Evolutionary conservation across 2,888 invertebrate species (phyloP), one percentile per base, ranked within the genome.

Genomic region (Drosophila yooni): DNA sequence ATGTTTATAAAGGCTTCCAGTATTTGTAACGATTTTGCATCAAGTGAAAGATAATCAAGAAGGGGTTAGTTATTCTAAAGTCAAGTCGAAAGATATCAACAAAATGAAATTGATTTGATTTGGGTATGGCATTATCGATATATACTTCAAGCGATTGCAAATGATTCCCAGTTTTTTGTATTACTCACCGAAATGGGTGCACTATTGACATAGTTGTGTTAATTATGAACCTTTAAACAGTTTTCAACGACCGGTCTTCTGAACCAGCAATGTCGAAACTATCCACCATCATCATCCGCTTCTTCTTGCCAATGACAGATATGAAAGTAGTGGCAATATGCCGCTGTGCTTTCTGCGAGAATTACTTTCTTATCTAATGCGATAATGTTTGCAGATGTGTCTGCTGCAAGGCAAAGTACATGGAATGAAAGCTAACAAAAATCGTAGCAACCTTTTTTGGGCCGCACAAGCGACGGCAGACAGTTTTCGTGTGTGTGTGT

Each of bases 391-490:
- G 33, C 8, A 33, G n/a, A 33, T 31, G 31, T 52, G 29, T 51
- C 18, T 29, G n/a, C 51, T n/a, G 27, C 11, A 13, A 57, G 18
- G 29, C n/a, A 52, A 54, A 15, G 13, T 3, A 11, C 11, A 15
- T 11, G 4, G 33, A 36, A 29, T 21, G 25, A 53, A 57, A 36
- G 27, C 18, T 36, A 46, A n/a, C 33, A 63, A 69, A 70, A 51
- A 61, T 15, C 27, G 21, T 68, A 64, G 78, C 81, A 66, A 74
- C 63, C 74, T 74, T 81, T 81, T 83, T 81, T 25, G 66, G 89
- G 80, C 74, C 50, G 60, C 63, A 63, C 50, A 67, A 46, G 36
- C 40, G 48, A 29, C 40, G n/a, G 38, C n/a, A 21, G 56, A 57
- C 21, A 15, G 46, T 15, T 8, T 21, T 48, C 48, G 21, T 31